Evolutionary conservation across 92 coral and sea anemone species (phyloP), one percentile per base, ranked within the genome.

Genomic region (Epizoanthus stellaris): DNA sequence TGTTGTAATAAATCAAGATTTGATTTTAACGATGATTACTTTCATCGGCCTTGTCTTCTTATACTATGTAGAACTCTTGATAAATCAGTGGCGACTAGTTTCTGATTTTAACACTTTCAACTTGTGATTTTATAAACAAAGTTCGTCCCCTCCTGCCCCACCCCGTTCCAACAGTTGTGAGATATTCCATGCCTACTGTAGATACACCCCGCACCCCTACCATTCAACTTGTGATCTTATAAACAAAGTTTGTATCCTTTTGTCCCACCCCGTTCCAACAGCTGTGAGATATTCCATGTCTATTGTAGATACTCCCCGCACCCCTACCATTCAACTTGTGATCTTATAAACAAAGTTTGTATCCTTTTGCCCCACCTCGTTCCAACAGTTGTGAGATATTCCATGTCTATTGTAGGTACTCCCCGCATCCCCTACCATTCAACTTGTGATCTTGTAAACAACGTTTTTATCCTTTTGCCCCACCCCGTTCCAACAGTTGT

Each of bases 231-330:
- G n/a, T n/a, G n/a, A n/a, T n/a, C n/a, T n/a, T n/a, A n/a, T n/a
- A n/a, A n/a, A n/a, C n/a, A n/a, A 76, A 85, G 77, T 85, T 85
- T 45, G 89, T 6, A 20, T 77, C 80, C 42, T 53, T 36, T 76
- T 68, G 40, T 9, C 89, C 89, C 15, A 85, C 89, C 1, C 84
- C 77, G 34, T 76, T 66, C 89, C 84, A 85, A 56, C 89, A 85
- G 1, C 5, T 47, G 49, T 61, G 23, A 11, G 42, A 38, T 12
- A 15, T 57, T 6, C 89, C 89, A 63, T 85, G 67, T 77, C 40
- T 47, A 62, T 66, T 34, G 71, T 85, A 85, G 0, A 77, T 85
- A 43, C 38, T 19, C 12, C 39, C 65, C 14, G 89, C 89, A 2
- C 16, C 45, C 49, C n/a, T n/a, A n/a, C n/a, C n/a, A n/a, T n/a